phyloP scores from a whole-genome alignment of 2,113 vertebrate species.

The Stegastes partitus region DNA sequence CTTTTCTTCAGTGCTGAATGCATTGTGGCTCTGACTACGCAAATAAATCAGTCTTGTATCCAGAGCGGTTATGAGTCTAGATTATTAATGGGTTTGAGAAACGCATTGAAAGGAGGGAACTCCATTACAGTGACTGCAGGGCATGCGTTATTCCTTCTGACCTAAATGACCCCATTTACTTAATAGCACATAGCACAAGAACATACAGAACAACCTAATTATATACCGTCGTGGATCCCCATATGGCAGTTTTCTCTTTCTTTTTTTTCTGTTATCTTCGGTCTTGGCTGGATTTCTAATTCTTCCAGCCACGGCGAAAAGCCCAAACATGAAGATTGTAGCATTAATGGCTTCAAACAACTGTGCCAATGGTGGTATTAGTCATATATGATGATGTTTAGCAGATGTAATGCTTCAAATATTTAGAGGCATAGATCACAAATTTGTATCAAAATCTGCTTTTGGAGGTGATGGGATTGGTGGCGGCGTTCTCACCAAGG shows the following conservation, averaged over 20 bases:
- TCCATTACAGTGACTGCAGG: slow-evolving; percentile 36
- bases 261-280: not conserved
- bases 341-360: too few relatives aligned
- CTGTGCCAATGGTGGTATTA: too few relatives aligned
- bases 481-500: too few relatives aligned
- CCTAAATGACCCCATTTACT: slow-evolving; percentile 57
- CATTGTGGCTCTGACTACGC: slow-evolving; percentile 42
- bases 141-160: slow-evolving; percentile 28
- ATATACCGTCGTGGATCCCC: not conserved
- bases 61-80: slow-evolving; percentile 47
- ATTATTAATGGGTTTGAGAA: slow-evolving; percentile 65
- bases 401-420: too few relatives aligned
- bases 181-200: slow-evolving; percentile 28
- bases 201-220: slow-evolving; percentile 43
- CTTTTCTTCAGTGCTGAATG: slow-evolving; percentile 30
- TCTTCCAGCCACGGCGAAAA: not conserved
- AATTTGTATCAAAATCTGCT: too few relatives aligned
- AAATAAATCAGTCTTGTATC: slow-evolving; percentile 59
- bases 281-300: not conserved
- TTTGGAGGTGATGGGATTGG: too few relatives aligned
- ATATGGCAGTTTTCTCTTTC: not conserved
- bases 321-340: too few relatives aligned
- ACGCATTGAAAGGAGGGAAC: slow-evolving; percentile 33
- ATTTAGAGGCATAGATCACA: too few relatives aligned
- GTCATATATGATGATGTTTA: too few relatives aligned